These are phyloP conservation scores for Origma solitaria DNA, from an alignment of 2,113 vertebrate species.

Conservation along the genomic window DNA sequence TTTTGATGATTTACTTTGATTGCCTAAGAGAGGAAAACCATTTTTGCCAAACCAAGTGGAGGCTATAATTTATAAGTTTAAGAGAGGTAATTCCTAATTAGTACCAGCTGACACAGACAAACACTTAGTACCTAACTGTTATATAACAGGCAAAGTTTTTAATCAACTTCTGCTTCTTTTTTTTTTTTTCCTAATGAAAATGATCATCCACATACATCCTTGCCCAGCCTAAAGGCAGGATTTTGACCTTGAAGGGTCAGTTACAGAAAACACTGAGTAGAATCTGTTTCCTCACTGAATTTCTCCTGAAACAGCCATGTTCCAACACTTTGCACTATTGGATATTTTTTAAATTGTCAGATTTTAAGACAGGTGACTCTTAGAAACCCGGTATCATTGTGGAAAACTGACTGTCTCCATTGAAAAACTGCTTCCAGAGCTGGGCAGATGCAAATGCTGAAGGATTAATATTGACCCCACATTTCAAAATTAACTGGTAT, in stretches of 20 bases:
- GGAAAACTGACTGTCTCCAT: rapidly evolving
- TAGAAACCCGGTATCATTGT: not conserved
- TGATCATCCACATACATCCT: not conserved
- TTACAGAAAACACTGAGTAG: not conserved
- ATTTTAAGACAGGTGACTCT: not conserved
- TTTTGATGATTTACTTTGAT: not conserved
- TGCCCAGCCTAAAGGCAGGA: not conserved
- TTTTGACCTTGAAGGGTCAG: not conserved
- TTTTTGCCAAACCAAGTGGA: not conserved
- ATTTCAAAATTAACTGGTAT: not conserved
- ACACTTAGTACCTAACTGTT: not conserved
- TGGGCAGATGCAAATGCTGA: not conserved
- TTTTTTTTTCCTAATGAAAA: not conserved
- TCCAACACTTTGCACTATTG: not conserved
- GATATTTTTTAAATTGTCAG: not conserved
- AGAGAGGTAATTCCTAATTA: not conserved
- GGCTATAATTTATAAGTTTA: not conserved
- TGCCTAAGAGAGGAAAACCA: not conserved
- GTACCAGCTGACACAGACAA: not conserved
- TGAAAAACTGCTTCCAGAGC: not conserved
- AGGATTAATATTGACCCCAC: not conserved
- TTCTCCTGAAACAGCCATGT: not conserved
- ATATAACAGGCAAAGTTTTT: not conserved
- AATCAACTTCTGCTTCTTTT: not conserved
- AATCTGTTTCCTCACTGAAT: not conserved